phyloP scores from a whole-genome alignment of 2,113 vertebrate species.

The Dermatemys mawii region DNA sequence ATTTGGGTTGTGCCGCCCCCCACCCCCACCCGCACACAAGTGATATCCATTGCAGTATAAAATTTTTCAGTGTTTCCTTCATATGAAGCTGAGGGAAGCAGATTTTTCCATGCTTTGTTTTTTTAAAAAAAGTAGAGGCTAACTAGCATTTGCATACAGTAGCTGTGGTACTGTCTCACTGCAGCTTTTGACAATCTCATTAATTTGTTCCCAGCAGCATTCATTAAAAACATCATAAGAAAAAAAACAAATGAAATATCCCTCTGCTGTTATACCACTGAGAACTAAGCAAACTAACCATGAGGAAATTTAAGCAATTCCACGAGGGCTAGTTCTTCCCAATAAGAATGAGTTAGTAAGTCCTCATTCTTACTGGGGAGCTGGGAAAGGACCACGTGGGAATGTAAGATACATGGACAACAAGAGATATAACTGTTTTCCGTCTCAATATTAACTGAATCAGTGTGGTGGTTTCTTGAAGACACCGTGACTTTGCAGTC shows the following conservation, averaged over 20 bases:
- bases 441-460: neutral
- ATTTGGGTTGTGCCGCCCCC: neutral
- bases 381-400: neutral
- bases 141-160: slow-evolving; percentile 39
- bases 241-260: slow-evolving; percentile 30
- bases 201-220: slow-evolving; percentile 74
- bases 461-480: neutral
- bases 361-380: no score
- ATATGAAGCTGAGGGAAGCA: neutral
- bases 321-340: neutral
- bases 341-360: slow-evolving; percentile 10
- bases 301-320: slow-evolving; percentile 2
- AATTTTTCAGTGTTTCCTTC: neutral
- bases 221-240: slow-evolving; percentile 69
- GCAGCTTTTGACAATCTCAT: slow-evolving; percentile 72
- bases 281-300: slow-evolving; percentile 43
- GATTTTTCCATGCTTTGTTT: neutral
- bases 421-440: neutral
- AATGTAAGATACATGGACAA: neutral
- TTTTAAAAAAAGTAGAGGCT: slow-evolving; percentile 19
- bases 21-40: no score
- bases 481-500: neutral
- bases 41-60: neutral
- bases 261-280: slow-evolving; percentile 8
- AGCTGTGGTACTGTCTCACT: slow-evolving; percentile 45